Conservation (phyloP, 2,797 vertebrate genomes). For the Mus spretus region DNA sequence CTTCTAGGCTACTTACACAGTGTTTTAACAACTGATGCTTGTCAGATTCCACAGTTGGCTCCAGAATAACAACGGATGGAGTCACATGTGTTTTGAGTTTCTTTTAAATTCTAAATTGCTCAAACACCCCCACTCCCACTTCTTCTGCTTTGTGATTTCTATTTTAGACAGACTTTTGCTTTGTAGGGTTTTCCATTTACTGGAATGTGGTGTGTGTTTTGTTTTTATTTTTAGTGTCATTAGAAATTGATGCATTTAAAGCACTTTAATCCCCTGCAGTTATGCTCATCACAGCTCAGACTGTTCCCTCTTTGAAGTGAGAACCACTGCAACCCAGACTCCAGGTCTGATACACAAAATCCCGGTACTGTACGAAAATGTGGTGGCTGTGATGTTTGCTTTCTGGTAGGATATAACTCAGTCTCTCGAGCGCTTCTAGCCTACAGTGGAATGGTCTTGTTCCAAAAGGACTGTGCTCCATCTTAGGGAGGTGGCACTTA, state of each 20-base stretch:
- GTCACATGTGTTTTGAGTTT: conserved; percentile 8
- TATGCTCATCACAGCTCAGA: not conserved
- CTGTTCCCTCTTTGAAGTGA: not conserved
- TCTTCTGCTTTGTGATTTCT: conserved; percentile 8
- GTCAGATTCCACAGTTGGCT: conserved; percentile 20
- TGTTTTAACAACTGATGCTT: conserved; percentile 6
- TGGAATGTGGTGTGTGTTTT: not conserved
- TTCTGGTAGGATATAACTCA: not conserved
- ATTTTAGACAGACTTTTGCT: conserved; percentile 58
- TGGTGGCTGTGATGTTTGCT: not conserved
- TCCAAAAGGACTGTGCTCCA: not conserved
- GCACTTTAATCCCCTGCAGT: not conserved
- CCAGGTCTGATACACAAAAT: not conserved
- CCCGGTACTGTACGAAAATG: not conserved
- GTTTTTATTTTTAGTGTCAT: conserved; percentile 16
- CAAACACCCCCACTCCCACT: not conserved
- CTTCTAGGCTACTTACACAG: not conserved
- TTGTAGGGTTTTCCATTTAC: not conserved
- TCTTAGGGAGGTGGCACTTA: not conserved
- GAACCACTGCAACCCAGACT: not conserved
- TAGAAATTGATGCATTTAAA: conserved; percentile 14
- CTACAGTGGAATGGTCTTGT: not conserved
- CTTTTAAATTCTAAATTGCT: conserved; percentile 24
- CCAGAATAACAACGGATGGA: not conserved
- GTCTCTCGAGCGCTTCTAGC: not conserved